A percentile compares a stretch with the other conserved stretches of the same genome.
Evolutionary conservation across 2,888 invertebrate species (phyloP).

Genomic region (Nyleta sp.): DNA sequence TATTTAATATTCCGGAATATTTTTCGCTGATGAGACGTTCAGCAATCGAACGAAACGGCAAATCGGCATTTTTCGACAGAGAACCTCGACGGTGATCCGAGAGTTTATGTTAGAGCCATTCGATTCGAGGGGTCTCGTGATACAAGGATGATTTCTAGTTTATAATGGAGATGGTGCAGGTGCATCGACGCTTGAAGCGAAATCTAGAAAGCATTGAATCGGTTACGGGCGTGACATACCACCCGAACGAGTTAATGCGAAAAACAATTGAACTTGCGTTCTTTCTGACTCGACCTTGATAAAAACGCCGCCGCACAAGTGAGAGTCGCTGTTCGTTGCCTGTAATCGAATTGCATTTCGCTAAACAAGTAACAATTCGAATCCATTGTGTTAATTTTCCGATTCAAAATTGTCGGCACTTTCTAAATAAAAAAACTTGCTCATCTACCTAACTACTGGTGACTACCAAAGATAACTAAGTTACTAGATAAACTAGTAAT

Average conservation of each 20-base stretch:
- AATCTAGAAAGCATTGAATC: conserved; percentile 51
- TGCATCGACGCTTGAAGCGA: conserved; percentile 43
- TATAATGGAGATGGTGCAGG: conserved; percentile 37
- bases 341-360: conserved; percentile 11
- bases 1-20: too few relatives aligned
- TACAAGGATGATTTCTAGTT: conserved; percentile 43
- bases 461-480: too few relatives aligned
- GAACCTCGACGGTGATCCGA: too few relatives aligned
- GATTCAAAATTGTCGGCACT: too few relatives aligned
- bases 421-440: too few relatives aligned
- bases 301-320: conserved; percentile 12
- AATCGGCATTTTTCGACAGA: too few relatives aligned
- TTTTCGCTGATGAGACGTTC: too few relatives aligned
- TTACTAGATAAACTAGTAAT: too few relatives aligned
- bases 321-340: conserved; percentile 27
- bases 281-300: conserved; percentile 30
- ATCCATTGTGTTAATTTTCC: too few relatives aligned
- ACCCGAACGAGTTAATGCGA: conserved; percentile 15
- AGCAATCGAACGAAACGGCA: too few relatives aligned
- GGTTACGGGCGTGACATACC: conserved; percentile 41
- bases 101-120: too few relatives aligned
- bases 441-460: too few relatives aligned
- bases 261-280: conserved; percentile 43
- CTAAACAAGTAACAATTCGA: neutral
- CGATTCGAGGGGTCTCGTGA: conserved; percentile 8